A percentile compares a stretch with the other conserved stretches of the same genome.
Conservation (phyloP, 2,113 vertebrate genomes). For the Choloepus hoffmanni region DNA sequence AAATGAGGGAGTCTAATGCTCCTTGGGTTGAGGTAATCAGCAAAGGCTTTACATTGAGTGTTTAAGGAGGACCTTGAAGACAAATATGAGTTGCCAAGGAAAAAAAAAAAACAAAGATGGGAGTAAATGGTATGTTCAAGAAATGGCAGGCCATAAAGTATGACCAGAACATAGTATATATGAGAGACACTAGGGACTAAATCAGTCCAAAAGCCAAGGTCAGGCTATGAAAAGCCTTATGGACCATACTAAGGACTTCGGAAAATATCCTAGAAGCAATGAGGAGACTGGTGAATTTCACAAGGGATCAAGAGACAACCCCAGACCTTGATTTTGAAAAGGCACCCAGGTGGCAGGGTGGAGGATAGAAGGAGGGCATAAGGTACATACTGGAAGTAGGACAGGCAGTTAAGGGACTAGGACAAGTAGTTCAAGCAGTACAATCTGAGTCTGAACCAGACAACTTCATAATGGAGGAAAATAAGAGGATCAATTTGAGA, state of each 20-base stretch:
- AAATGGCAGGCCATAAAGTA: neutral
- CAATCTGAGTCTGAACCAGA: neutral
- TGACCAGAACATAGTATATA: neutral
- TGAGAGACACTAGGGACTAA: neutral
- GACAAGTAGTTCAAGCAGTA: neutral
- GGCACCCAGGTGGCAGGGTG: neutral
- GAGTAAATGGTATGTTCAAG: neutral
- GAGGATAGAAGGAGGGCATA: neutral
- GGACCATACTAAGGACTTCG: neutral
- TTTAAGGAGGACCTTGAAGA: neutral
- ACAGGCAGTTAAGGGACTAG: neutral
- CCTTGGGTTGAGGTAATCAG: neutral
- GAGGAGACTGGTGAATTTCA: neutral
- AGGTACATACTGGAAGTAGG: neutral
- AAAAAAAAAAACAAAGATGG: neutral
- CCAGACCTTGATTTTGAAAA: constrained; percentile 13
- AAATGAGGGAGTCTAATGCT: neutral
- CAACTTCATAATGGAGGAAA: neutral
- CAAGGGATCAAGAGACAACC: neutral
- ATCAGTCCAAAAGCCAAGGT: neutral
- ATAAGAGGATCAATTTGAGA: neutral
- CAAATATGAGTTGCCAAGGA: neutral
- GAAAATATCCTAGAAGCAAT: neutral
- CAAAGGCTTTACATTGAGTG: neutral
- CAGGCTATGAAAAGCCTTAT: neutral